Conservation (phyloP, 2,113 vertebrate species). For the Rhabdornis inornatus region DNA sequence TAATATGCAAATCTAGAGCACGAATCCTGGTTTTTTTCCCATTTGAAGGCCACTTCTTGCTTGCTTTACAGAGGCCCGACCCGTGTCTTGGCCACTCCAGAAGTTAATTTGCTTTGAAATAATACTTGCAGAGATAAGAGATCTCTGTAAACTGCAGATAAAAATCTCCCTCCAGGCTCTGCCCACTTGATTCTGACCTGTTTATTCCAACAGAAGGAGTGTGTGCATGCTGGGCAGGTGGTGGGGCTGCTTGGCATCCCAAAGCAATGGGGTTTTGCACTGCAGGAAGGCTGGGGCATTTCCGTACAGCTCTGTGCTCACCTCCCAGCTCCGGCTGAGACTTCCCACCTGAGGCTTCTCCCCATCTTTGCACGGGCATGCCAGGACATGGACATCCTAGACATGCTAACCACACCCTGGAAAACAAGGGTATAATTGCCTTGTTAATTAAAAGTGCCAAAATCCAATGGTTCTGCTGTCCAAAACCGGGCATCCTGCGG, state of each 20-base stretch:
- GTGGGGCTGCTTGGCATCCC: not conserved
- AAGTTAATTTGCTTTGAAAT: not conserved
- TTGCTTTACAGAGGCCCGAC: not conserved
- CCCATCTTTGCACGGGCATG: not conserved
- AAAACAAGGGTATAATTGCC: not conserved
- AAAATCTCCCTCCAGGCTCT: not conserved
- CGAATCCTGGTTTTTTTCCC: not conserved
- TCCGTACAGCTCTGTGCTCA: not conserved
- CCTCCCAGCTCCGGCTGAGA: not conserved
- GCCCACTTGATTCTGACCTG: not conserved
- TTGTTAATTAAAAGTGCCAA: not conserved
- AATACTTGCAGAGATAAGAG: not conserved
- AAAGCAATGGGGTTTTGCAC: rapidly evolving
- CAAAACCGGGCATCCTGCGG: not conserved
- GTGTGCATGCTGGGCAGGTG: not conserved
- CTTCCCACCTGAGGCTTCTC: not conserved
- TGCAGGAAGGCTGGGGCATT: not conserved
- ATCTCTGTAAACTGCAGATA: not conserved
- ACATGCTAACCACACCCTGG: not conserved
- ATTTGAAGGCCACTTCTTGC: not conserved
- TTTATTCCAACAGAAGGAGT: not conserved
- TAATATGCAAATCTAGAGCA: not conserved
- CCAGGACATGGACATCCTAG: too few species aligned
- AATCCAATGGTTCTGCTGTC: not conserved
- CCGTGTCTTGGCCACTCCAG: not conserved